phyloP scores from a whole-genome alignment of 2,113 vertebrate species.

The Gallinago undulata region DNA sequence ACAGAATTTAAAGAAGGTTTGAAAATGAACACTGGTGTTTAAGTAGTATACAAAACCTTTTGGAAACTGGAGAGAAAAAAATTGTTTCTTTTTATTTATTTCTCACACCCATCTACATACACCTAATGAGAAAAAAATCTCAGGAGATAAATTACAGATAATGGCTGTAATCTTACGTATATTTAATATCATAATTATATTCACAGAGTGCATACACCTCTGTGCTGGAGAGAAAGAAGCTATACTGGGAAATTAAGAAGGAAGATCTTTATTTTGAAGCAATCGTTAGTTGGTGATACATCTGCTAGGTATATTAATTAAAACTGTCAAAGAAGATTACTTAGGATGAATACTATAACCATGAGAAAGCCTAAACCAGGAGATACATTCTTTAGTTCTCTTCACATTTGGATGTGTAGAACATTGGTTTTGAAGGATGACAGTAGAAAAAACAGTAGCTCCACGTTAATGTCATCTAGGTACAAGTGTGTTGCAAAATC shows the following conservation, averaged over 20 bases:
- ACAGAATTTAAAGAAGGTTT: not conserved
- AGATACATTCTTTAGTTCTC: conserved; percentile 45
- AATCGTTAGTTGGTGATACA: not conserved
- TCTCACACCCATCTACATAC: not conserved
- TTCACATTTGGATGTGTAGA: conserved; percentile 16
- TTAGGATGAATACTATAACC: not conserved
- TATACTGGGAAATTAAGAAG: not conserved
- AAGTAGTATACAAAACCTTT: conserved; percentile 3
- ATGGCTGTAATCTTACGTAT: not conserved
- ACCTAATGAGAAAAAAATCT: conserved; percentile 12
- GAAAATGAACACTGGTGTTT: not conserved
- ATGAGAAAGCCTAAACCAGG: not conserved
- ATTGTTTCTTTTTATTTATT: not conserved
- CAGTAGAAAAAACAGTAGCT: conserved; percentile 30
- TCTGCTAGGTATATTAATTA: not conserved
- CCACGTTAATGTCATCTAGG: conserved; percentile 24
- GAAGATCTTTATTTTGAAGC: conserved; percentile 1
- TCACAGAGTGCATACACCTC: not conserved
- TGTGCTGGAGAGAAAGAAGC: not conserved
- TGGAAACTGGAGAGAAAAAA: not conserved
- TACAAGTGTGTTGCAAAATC: conserved; percentile 47
- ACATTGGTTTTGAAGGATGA: conserved; percentile 20
- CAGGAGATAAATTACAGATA: not conserved
- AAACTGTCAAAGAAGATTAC: not conserved
- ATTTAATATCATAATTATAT: not conserved